These are phyloP conservation scores for Aspidoscelis tigris DNA, from an alignment of 2,113 vertebrate species.

Conservation along the genomic window DNA sequence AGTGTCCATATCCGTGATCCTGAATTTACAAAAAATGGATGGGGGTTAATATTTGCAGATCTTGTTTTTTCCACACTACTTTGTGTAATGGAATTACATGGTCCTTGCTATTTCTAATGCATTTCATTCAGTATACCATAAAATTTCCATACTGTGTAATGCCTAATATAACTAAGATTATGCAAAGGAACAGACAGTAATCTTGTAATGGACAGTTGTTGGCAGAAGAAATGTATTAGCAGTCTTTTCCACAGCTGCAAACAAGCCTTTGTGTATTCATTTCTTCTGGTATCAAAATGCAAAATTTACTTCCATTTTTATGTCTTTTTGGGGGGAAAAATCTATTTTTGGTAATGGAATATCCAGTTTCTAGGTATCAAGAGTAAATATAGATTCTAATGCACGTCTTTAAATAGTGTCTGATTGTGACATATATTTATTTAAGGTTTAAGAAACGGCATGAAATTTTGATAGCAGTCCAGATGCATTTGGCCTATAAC, in stretches of 20 bases:
- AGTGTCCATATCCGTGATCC: background rate
- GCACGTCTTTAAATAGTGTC: slow-evolving; percentile 22
- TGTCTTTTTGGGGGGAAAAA: background rate
- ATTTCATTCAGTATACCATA: slow-evolving; percentile 68
- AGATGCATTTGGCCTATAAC: slow-evolving; percentile 61
- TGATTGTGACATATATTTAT: slow-evolving; percentile 13
- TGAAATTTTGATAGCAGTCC: slow-evolving; percentile 47
- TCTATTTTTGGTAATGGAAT: slow-evolving; percentile 17
- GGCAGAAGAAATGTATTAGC: slow-evolving; percentile 69
- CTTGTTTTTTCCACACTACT: slow-evolving; percentile 30
- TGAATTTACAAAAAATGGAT: background rate
- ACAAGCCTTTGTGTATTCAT: slow-evolving; percentile 72
- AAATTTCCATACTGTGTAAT: slow-evolving; percentile 62
- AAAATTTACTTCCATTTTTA: slow-evolving; percentile 45
- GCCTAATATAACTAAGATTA: slow-evolving; percentile 44
- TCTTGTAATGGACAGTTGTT: slow-evolving; percentile 66
- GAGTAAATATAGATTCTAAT: background rate
- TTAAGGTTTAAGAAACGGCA: slow-evolving; percentile 28
- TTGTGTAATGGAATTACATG: slow-evolving; percentile 45
- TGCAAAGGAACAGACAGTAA: slow-evolving; percentile 62
- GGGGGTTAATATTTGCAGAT: slow-evolving; percentile 14
- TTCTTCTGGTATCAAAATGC: slow-evolving; percentile 55
- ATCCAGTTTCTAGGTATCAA: background rate
- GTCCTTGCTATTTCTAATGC: slow-evolving; percentile 51
- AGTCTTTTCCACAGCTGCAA: slow-evolving; percentile 77